Evolutionary conservation across 2,113 vertebrate species (phyloP), one percentile per base, ranked within the genome.

Genomic region (Junco hyemalis): DNA sequence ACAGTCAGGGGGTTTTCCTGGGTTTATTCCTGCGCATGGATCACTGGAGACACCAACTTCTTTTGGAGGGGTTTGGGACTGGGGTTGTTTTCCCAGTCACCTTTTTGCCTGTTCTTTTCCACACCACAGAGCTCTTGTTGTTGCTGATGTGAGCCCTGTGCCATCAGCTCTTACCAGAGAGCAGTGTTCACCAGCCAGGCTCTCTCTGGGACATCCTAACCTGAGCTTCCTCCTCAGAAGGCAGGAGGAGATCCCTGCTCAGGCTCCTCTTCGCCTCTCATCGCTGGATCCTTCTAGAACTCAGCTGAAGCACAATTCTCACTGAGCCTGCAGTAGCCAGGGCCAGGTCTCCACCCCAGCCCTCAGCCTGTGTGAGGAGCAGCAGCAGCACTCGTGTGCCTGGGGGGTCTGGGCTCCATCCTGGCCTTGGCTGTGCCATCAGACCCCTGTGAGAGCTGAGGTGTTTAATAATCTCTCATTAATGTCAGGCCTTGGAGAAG

Each of bases 331-430:
- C 40, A 36, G 66, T 9, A 36, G 56, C 14, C 35, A 59, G 35
- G 48, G 59, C 14, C 64, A 68, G 53, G 53, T 53, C 21, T 14
- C 20, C 20, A 2, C 20, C 45, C 24, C 28, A 14, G 56, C 23
- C 6, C 35, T 22, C 33, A 31, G 4, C 12, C 40, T 0, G 0
- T 3, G 36, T 15, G 13, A 16, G 71, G 38, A 40, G 35, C 61
- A 54, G 64, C 7, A 1, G 21, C 5, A 6, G 59, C 53, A n/a
- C 26, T 23, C 0, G 0, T 9, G 10, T 33, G 28, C 6, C 23
- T 20, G 1, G 6, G 50, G 51, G 21, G 23, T 40, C 47, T 47
- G 47, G 9, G 57, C 71, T 40, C 36, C 44, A 59, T 4, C 2
- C 51, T 50, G 61, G 44, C 53, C 28, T 33, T 0, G 0, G n/a